Base-by-base conservation (phyloP, 2,888 invertebrate species). In the Xestia xanthographa region DNA sequence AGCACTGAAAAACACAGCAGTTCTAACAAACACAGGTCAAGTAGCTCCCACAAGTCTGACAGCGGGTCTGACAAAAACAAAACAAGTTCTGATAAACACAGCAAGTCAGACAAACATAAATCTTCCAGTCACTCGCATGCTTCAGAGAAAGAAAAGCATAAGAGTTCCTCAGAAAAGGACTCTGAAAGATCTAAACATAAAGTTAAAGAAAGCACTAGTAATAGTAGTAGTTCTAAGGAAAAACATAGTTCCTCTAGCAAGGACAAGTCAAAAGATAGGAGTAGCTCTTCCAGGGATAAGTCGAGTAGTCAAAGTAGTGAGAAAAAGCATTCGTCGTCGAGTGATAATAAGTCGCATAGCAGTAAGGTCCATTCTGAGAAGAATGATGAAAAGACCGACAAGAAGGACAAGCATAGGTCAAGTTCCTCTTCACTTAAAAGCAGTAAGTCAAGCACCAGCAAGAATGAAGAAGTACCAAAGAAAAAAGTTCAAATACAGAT, bases 401-500 rank as follows among this genome's bases (percentile, higher is more conserved):
- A 92, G 84, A 94, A 93, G 86, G 92, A 93, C 58, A 95, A 93
- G 82, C 91, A 93, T 85, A 94, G 91, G 83, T 93, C 94, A 43
- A 93, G 92, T 90, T 95, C 95, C 79, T 93, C 92, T 48, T 92
- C 94, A 72, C 92, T 92, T 72, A 94, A 92, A 87, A 93, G 90
- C 73, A 91, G 89, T 80, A 94, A 94, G 86, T 92, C 93, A 68
- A 94, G 91, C 87, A 93, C 88, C 81, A 92, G 93, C 89, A 90
- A 92, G 73, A 94, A 94, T 87, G 96, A 95, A 86, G 93, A 93
- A 78, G 91, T 92, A 94, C 95, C 95, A 95, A 96, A 96, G 95
- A 95, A 94, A 92, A 95, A 92, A 90, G 85, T 89, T 73, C 91
- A 92, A 83, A 86, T 88, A 45, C 81, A 82, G 74, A 92, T 79